A percentile compares a stretch with the other conserved stretches of the same genome.
These are phyloP conservation scores for Heliconius hermathena DNA, from an alignment of 1,140 invertebrate genomes.

Conservation along the genomic window DNA sequence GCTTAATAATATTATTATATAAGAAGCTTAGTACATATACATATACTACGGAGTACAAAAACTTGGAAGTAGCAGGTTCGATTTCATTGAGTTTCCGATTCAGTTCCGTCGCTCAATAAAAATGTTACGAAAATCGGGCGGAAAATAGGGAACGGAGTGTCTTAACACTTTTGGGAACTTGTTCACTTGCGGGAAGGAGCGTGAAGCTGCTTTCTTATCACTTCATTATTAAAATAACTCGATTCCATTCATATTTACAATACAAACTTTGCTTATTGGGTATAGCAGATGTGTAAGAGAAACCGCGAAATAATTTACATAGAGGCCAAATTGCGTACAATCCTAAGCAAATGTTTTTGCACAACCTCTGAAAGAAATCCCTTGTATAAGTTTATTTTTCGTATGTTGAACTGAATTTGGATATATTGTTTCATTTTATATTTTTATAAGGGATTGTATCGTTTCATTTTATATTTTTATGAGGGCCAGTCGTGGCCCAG, in stretches of 20 bases:
- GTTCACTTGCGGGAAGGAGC: too few relatives aligned
- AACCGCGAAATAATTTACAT: slow-evolving; percentile 3
- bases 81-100: too few relatives aligned
- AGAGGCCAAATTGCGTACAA: not conserved
- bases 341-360: slow-evolving; percentile 7
- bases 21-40: not conserved
- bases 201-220: too few relatives aligned
- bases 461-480: too few relatives aligned
- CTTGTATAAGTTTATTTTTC: slow-evolving; percentile 4
- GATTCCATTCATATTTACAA: not conserved
- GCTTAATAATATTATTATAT: not conserved
- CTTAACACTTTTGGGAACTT: too few relatives aligned
- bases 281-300: not conserved
- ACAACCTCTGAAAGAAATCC: not conserved
- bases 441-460: too few relatives aligned
- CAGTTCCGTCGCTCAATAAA: too few relatives aligned
- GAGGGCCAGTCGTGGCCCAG: too few relatives aligned
- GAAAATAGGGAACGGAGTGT: too few relatives aligned
- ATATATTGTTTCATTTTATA: not conserved
- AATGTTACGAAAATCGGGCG: too few relatives aligned
- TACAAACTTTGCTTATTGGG: not conserved
- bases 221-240: not conserved
- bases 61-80: too few relatives aligned
- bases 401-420: not conserved
- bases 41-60: too few relatives aligned